Conservation (phyloP, 2,113 vertebrate species). For the Spheniscus mendiculus region DNA sequence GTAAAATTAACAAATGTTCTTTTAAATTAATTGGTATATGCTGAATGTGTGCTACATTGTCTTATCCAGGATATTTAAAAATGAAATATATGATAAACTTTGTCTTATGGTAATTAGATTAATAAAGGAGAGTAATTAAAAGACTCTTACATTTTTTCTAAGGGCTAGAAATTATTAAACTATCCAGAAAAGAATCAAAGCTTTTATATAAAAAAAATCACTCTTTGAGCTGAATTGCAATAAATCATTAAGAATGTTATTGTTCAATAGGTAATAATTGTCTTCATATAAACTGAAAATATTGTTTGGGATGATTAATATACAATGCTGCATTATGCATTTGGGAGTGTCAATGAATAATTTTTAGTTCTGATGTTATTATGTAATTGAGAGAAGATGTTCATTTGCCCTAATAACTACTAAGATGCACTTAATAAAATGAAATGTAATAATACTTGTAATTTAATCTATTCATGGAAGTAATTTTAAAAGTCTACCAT, state of each 20-base stretch:
- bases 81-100: slow-evolving; percentile 19
- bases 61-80: slow-evolving; percentile 5
- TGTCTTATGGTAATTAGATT: slow-evolving; percentile 44
- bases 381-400: slow-evolving; percentile 86
- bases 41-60: neutral
- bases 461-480: slow-evolving; percentile 98
- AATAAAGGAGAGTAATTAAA: slow-evolving; percentile 46
- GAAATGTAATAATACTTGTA: slow-evolving; percentile 97
- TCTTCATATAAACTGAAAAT: slow-evolving; percentile 83
- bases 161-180: slow-evolving; percentile 26
- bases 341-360: slow-evolving; percentile 82
- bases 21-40: neutral
- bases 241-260: slow-evolving; percentile 76
- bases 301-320: slow-evolving; percentile 86
- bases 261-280: slow-evolving; percentile 84
- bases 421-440: slow-evolving; percentile 97
- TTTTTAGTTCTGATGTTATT: slow-evolving; percentile 84
- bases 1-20: neutral
- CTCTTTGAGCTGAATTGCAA: slow-evolving; percentile 69
- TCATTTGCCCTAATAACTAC: slow-evolving; percentile 94
- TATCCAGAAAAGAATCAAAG: slow-evolving; percentile 21
- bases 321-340: slow-evolving; percentile 86
- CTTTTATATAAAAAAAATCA: slow-evolving; percentile 57
- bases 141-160: neutral
- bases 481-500: slow-evolving; percentile 95